Evolutionary conservation across 2,888 invertebrate genomes (phyloP), one percentile per base, ranked within the genome.

Genomic region (Sipunculus nudus): DNA sequence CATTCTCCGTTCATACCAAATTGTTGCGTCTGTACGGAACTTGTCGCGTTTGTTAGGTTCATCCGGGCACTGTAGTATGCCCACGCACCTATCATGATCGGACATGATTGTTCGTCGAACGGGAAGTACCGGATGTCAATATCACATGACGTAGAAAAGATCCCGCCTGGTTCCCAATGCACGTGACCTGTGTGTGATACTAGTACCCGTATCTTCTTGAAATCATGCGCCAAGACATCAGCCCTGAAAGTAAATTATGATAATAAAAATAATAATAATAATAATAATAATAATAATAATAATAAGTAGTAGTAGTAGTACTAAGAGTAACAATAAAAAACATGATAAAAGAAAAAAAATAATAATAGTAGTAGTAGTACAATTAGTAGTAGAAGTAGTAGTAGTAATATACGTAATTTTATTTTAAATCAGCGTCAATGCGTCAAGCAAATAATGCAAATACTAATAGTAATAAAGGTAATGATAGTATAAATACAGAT

Each of bases 111-210:
- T 38, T 68, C 63, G 54, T 70, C 70, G 38, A 70, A 70, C 3
- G 70, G 70, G 46, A 70, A 70, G 65, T 65, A 70, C 13, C 67
- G 50, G 57, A 70, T 70, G 61, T 70, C 68, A 21, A 70, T 70
- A 35, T 70, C 70, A 32, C 70, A 70, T 29, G 68, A 70, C 2
- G 70, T 70, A 39, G 53, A 60, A 59, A 70, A 70, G 35, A 70
- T 62, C 5, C 68, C 62, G 16, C 70, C 70, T 13, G 70, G 70
- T 50, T 70, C 70, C 70, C 70, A 70, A 48, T 70, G 70, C 23
- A 70, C 68, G 32, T 47, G 48, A 13, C 70, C 70, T 25, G 59
- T 59, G 59, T 70, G 50, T 16, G 41, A 39, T 4, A 70, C 38
- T 19, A 70, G 59, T 8, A 63, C 65, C 16, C 70, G 68, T 50